These are phyloP conservation scores for Staurois parvus DNA, from an alignment of 2,797 vertebrate species.

Conservation along the genomic window DNA sequence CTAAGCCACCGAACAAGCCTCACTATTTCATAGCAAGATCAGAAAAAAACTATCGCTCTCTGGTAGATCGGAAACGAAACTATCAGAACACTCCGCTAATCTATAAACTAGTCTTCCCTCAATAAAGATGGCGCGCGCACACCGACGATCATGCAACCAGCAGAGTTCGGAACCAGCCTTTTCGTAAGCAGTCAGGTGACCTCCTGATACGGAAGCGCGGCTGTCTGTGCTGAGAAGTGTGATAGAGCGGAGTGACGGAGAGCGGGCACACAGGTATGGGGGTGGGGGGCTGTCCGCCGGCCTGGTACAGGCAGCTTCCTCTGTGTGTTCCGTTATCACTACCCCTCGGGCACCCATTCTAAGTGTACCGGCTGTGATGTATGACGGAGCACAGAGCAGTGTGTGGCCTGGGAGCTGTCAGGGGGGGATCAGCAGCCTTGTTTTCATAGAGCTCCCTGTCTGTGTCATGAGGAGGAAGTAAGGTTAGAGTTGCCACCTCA, in stretches of 20 bases:
- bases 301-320: neutral
- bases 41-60: neutral
- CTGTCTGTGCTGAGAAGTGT: neutral
- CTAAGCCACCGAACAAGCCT: neutral
- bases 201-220: slow-evolving; percentile 18
- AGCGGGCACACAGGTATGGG: neutral
- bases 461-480: no score
- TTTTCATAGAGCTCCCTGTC: no score
- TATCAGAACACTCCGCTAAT: neutral
- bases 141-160: neutral
- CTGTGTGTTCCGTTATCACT: no score
- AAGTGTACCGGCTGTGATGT: no score
- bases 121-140: slow-evolving; percentile 13
- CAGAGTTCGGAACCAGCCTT: neutral
- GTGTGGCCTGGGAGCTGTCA: no score
- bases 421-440: no score
- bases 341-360: neutral
- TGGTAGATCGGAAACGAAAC: neutral
- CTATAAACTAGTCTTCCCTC: neutral
- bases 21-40: neutral
- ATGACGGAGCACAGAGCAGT: no score
- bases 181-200: neutral
- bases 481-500: no score
- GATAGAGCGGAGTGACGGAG: neutral
- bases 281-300: neutral